A percentile compares a stretch with the other conserved stretches of the same genome.
These are phyloP conservation scores for Thereva nobilitata DNA, from an alignment of 2,888 invertebrate species.

Conservation along the genomic window DNA sequence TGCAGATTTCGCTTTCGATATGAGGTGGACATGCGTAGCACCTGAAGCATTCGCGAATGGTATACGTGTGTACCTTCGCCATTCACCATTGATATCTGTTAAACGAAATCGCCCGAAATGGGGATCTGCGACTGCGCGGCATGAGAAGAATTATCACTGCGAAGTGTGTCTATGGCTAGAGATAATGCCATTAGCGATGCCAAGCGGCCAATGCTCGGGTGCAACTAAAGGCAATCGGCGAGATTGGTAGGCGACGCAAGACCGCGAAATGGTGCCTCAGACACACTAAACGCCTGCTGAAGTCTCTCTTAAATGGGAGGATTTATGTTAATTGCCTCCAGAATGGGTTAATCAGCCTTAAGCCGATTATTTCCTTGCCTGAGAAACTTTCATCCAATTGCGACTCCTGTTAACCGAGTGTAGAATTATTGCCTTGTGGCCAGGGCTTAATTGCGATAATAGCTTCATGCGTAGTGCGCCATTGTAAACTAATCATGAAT, in stretches of 20 bases:
- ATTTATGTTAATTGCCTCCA: slow-evolving; percentile 24
- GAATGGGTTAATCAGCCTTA: slow-evolving; percentile 25
- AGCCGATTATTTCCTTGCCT: slow-evolving; percentile 11
- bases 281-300: slow-evolving; percentile 8
- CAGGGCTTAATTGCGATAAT: background rate
- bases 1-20: no score
- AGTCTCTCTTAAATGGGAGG: slow-evolving; percentile 5
- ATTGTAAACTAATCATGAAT: no score
- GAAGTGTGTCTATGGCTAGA: slow-evolving; percentile 8
- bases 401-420: background rate
- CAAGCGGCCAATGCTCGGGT: background rate
- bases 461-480: background rate
- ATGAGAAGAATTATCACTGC: slow-evolving; percentile 13
- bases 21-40: no score
- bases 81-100: no score
- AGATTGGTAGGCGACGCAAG: slow-evolving; percentile 2
- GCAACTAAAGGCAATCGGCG: slow-evolving; percentile 4
- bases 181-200: slow-evolving; percentile 21
- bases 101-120: background rate
- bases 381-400: background rate
- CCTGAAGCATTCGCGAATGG: no score
- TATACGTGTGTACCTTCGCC: no score
- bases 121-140: slow-evolving; percentile 5
- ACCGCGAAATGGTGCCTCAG: background rate
- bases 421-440: slow-evolving; percentile 20